Base-by-base conservation (phyloP, 2,797 vertebrate species). In the Falco concolor region DNA sequence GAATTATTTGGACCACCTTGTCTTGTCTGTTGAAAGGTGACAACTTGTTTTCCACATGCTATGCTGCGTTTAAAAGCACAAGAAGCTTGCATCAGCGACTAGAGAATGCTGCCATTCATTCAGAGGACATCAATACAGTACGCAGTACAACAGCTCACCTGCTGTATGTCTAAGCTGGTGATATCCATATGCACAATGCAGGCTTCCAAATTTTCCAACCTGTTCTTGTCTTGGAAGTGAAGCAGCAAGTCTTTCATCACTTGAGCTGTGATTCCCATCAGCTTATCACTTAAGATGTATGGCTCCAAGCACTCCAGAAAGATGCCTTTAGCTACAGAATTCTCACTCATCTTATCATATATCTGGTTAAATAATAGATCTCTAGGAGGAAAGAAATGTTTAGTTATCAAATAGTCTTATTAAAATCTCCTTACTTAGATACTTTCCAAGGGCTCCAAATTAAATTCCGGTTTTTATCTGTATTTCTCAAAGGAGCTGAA, bases 131-230 rank as follows among this genome's bases (percentile, higher is more conserved):
- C 65, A 18, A 24, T 4, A 22, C 6, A 45, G 47, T 1, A 25
- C 5, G 15, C 42, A 57, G 23, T 16, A 63, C 38, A 75, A 75
- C 47, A 77, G 91, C 97, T 97, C 54, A 99, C 99, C 99, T 99
- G 99, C 69, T 99, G 99, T 90, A 99, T 99, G 94, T 99, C 99
- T 78, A 99, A 98, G 90, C 99, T 99, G 87, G 99, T 99, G 93
- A 99, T 98, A 94, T 99, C 99, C 98, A 99, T 99, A 92, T 99
- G 99, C 24, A 99, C 99, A 79, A 99, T 98, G 87, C 99, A 99
- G 92, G 99, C 98, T 97, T 99, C 99, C 95, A 99, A 98, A 42
- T 98, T 99, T 87, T 99, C 99, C 99, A 99, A 98, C 98, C 99
- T 98, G 36, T 98, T 98, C 19, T 98, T 99, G 94, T 99, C 98